phyloP scores from a whole-genome alignment of 2,888 invertebrate genomes.

The Zaprionus bogoriensis region DNA sequence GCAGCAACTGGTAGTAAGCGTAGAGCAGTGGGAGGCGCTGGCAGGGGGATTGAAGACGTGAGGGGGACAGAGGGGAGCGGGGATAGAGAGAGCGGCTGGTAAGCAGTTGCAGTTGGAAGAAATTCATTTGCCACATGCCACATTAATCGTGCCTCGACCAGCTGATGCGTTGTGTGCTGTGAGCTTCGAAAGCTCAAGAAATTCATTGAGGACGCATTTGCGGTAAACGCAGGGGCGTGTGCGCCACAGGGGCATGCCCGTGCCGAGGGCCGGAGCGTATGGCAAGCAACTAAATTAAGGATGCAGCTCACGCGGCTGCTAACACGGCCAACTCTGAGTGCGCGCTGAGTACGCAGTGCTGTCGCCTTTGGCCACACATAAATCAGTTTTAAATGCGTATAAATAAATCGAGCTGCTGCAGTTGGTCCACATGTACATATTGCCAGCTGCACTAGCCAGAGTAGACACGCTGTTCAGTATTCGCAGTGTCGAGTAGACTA shows the following conservation, averaged over 20 bases:
- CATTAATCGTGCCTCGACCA: slow-evolving; percentile 63
- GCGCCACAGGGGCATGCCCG: not conserved
- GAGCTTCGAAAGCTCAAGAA: slow-evolving; percentile 21
- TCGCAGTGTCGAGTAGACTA: no score
- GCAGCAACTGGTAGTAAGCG: not conserved
- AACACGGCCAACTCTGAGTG: slow-evolving; percentile 2
- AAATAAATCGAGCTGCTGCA: slow-evolving; percentile 67
- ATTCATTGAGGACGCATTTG: slow-evolving; percentile 75
- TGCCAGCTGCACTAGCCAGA: no score
- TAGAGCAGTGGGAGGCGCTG: no score
- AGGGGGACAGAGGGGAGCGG: not conserved
- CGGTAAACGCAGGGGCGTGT: slow-evolving; percentile 45
- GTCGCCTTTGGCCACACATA: slow-evolving; percentile 56
- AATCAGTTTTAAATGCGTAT: slow-evolving; percentile 74
- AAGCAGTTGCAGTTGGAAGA: slow-evolving; percentile 33
- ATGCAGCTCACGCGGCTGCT: slow-evolving; percentile 59
- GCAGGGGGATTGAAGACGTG: not conserved
- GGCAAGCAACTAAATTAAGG: slow-evolving; percentile 61
- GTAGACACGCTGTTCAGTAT: no score
- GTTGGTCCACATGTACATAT: no score
- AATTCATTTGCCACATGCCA: slow-evolving; percentile 47
- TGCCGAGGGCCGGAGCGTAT: not conserved
- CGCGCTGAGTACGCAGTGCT: slow-evolving; percentile 17
- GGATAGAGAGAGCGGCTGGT: not conserved
- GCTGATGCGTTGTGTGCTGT: slow-evolving; percentile 37